Evolutionary conservation across 2,888 invertebrate species (phyloP).

Genomic region (Seladonia tumulorum): DNA sequence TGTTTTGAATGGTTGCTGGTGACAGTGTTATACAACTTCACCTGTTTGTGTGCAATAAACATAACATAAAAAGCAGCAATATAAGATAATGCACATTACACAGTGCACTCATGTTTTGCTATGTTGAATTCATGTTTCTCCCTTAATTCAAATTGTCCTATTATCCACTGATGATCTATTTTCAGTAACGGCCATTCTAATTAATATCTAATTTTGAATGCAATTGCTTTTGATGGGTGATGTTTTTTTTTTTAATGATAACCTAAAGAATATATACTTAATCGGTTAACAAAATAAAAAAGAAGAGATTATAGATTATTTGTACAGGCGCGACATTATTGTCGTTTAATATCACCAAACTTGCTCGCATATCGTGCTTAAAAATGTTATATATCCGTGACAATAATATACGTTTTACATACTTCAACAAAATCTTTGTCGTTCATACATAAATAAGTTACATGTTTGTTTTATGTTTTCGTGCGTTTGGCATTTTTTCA

Average conservation of each 20-base stretch:
- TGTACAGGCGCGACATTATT: conserved; percentile 60
- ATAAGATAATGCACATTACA: conserved; percentile 36
- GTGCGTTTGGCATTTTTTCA: conserved; percentile 44
- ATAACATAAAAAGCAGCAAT: conserved; percentile 30
- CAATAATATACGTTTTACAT: conserved; percentile 33
- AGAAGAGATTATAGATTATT: conserved; percentile 47
- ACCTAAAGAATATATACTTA: conserved; percentile 21
- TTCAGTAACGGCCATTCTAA: conserved; percentile 17
- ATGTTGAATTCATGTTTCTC: conserved; percentile 19
- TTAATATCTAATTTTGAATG: conserved; percentile 23
- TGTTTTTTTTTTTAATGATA: conserved; percentile 20
- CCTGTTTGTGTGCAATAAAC: conserved; percentile 5
- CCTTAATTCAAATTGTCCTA: conserved; percentile 22
- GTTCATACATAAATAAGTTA: conserved; percentile 51
- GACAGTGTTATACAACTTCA: conserved; percentile 14
- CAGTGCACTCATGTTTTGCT: conserved; percentile 48
- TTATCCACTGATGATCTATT: conserved; percentile 1
- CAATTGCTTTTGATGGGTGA: conserved; percentile 1
- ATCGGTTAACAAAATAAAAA: conserved; percentile 25
- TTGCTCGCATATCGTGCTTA: conserved; percentile 27
- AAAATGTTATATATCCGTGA: conserved; percentile 36
- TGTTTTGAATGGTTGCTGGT: not conserved
- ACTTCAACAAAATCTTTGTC: conserved; percentile 42
- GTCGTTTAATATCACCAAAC: conserved; percentile 53
- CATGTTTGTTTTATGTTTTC: conserved; percentile 31